Evolutionary conservation across 2,797 vertebrate species (phyloP), one percentile per base, ranked within the genome.

Genomic region (Perodicticus potto): DNA sequence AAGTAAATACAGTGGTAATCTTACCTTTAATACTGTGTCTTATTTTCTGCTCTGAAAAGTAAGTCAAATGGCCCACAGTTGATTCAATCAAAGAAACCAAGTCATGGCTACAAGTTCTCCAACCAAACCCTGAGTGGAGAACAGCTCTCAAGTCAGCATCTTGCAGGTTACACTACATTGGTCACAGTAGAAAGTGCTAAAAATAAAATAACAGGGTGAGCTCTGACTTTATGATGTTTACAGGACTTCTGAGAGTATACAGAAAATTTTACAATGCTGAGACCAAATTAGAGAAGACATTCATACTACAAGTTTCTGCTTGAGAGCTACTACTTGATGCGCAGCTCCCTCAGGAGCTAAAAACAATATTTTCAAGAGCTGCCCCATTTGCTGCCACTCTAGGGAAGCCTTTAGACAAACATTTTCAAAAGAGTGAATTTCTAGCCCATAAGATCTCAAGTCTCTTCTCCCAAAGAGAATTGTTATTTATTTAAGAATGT

Each of bases 161-260:
- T 57, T 82, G 16, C 49, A 91, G 53, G n/a, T 82, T 67, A 83
- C 57, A 55, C 40, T 78, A 29, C 29, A 70, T 12, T 25, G n/a
- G 20, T 78, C 55, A 89, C 8, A 63, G 53, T 20, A 83, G 37
- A 94, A 94, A 67, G 22, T 85, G 69, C 89, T 88, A 0, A 93
- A 81, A 57, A 92, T 80, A 73, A 96, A 93, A 72, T 82, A n/a
- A 37, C 9, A 65, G 32, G 22, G 23, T 55, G 72, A 70, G 20
- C 7, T 86, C 40, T 73, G 55, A 78, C 29, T 34, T 83, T 74
- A 73, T 20, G 13, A 73, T 57, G 13, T 80, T 85, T 73, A 7
- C 40, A 69, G 27, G 34, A 40, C 76, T 92, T 86, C 81, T 19
- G 13, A 86, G 65, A 14, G 2, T 61, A 14, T 37, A 25, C 27